A percentile compares a stretch with the other conserved stretches of the same genome.
Conservation (phyloP, 2,113 vertebrate species). For the Lampris incognitus region DNA sequence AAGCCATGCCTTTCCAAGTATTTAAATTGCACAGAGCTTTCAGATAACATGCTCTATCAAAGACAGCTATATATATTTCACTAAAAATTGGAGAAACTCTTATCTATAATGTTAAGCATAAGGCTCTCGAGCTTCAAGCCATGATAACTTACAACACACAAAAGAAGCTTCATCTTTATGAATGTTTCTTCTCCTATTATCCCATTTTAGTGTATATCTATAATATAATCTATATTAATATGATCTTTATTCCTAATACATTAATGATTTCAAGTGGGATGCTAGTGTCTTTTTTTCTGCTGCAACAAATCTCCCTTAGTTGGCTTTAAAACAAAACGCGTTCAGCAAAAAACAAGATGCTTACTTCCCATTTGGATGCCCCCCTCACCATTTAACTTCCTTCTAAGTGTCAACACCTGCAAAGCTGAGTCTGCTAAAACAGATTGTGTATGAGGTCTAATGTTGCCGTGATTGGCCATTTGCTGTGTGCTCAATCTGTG, state of each 20-base stretch:
- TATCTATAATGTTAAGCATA: slow-evolving; percentile 18
- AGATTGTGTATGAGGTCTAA: slow-evolving; percentile 56
- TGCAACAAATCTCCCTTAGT: background rate
- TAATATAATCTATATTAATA: too few relatives aligned
- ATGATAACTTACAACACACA: slow-evolving; percentile 28
- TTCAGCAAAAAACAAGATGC: too few relatives aligned
- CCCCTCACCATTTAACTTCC: slow-evolving; percentile 8
- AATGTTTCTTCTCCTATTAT: slow-evolving; percentile 16
- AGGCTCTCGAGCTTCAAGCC: slow-evolving; percentile 14
- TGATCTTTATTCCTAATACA: too few relatives aligned
- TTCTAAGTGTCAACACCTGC: slow-evolving; percentile 37
- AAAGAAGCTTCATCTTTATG: slow-evolving; percentile 14
- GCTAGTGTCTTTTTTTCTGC: too few relatives aligned
- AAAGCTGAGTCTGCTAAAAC: slow-evolving; percentile 65
- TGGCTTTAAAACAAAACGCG: background rate
- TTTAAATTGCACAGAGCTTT: slow-evolving; percentile 34
- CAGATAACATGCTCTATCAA: slow-evolving; percentile 22
- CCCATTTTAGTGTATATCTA: too few relatives aligned
- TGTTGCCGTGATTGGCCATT: slow-evolving; percentile 55
- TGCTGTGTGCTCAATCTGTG: slow-evolving; percentile 39
- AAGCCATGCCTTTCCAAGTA: slow-evolving; percentile 17
- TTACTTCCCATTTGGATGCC: too few relatives aligned
- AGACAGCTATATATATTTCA: background rate
- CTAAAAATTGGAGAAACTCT: background rate
- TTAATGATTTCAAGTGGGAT: too few relatives aligned